Evolutionary conservation across 2,888 invertebrate genomes (phyloP).

Genomic region (Cryptocheilus praepositus): DNA sequence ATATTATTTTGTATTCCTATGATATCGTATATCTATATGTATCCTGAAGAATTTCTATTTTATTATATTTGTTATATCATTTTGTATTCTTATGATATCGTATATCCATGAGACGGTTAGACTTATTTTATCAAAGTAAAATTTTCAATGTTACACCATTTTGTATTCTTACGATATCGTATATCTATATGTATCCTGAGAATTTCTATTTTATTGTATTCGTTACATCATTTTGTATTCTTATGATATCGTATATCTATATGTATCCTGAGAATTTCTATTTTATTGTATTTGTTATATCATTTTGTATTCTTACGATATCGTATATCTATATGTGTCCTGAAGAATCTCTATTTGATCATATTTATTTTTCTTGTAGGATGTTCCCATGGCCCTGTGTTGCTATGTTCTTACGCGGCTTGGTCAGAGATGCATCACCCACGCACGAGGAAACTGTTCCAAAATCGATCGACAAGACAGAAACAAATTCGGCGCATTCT

Average conservation of each 20-base stretch:
- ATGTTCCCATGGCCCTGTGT: constrained; percentile 84
- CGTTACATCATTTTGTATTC: too few species aligned
- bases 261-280: background rate
- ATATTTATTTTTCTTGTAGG: constrained; percentile 75
- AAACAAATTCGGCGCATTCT: constrained; percentile 31
- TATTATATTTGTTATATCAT: background rate
- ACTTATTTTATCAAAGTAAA: background rate
- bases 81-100: too few species aligned
- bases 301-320: too few species aligned
- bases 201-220: background rate
- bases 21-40: too few species aligned
- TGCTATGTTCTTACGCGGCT: constrained; percentile 80
- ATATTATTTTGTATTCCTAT: too few species aligned
- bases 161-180: too few species aligned
- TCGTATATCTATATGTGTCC: too few species aligned
- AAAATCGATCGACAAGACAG: constrained; percentile 15
- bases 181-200: background rate
- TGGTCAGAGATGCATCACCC: constrained; percentile 83
- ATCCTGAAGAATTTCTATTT: background rate
- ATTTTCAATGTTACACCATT: too few species aligned
- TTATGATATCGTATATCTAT: too few species aligned
- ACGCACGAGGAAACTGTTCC: background rate
- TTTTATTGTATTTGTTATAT: background rate
- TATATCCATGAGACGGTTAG: constrained; percentile 89
- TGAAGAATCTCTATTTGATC: background rate